Base-by-base conservation (phyloP, 1,140 invertebrate genomes). In the Hermetia illucens region DNA sequence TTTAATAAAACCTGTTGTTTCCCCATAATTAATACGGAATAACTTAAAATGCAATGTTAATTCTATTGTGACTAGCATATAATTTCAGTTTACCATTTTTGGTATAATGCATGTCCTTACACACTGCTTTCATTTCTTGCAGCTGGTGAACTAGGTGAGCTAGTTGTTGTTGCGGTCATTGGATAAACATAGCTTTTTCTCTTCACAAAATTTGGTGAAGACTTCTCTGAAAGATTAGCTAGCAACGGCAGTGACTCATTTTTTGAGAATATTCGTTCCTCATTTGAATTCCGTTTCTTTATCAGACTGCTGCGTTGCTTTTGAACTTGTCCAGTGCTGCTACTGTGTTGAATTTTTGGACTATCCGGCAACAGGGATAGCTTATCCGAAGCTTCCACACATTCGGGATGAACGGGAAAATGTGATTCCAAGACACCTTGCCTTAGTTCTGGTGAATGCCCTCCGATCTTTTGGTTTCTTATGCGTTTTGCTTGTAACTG, bases 341-440 rank as follows among this genome's bases (percentile, higher is more conserved):
- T 13, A 9, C 10, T 9, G 17, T 10, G 16, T 4, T 40, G 31
- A n/a, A 27, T 13, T 27, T 27, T 27, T 25, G 30, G 17, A 24
- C 6, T 21, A 12, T 3, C 12, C n/a, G 19, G 4, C 3, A 3
- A 13, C 34, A 24, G 38, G 27, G 30, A 36, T 30, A 16, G 13
- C 16, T 29, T 21, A 12, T 38, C 21, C 12, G 30, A 40, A 25
- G 33, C 18, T 38, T 9, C 18, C 29, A 56, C 45, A 2, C 18
- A 12, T 17, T 35, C 35, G 13, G 21, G 15, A 21, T 27, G 29
- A 13, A 38, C 21, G 2, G 58, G 58, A 39, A 61, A 61, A 35
- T 61, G 58, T 10, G 58, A 61, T 34, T 61, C 58, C 3, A 61
- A 43, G 2, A 60, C 49, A 20, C 57, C 58, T 3, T 50, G 48